Evolutionary conservation across 2,113 vertebrate species (phyloP), one percentile per base, ranked within the genome.

Genomic region (Toxostoma redivivum): DNA sequence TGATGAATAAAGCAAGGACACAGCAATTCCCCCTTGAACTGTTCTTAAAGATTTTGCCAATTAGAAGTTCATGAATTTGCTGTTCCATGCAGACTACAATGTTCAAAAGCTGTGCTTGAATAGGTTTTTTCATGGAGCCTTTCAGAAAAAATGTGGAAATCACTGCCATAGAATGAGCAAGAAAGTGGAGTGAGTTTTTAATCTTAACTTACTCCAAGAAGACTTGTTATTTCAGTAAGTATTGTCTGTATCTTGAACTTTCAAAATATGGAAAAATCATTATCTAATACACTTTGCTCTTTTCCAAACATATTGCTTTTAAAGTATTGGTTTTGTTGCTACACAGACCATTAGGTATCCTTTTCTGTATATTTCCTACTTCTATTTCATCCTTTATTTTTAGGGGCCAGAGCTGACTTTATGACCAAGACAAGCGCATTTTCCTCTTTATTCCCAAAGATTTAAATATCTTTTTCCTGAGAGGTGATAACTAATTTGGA

Each of bases 401-500:
- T 12, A 74, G 30, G 30, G 14, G 23, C 25, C 12, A 42, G 38
- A 66, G 12, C 9, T 66, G 50, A 51, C 50, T 53, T 7, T 30
- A 14, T 42, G 12, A 30, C 25, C 23, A 77, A 47, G 64, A 51
- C 28, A 23, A 12, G 3, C 48, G 7, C 15, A 27, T 82, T 83
- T 92, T 77, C 9, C 12, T 28, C 33, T 73, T 83, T 78, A 81
- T 38, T 38, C 30, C 48, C 42, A 87, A 83, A 81, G 3, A 47
- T 74, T 78, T 73, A 27, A 71, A 28, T 38, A 71, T 28, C 12
- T 31, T 78, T 86, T 84, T 86, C 38, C 40, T 81, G 40, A 71
- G 44, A 89, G 44, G 15, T 48, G 35, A 38, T 74, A 90, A 57
- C 16, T 92, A 79, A 71, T 85, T 92, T 81, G 44, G 61, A 92